A percentile compares a stretch with the other conserved stretches of the same genome.
These are phyloP conservation scores for Lamprotornis superbus DNA, from an alignment of 2,113 vertebrate genomes.

Conservation along the genomic window DNA sequence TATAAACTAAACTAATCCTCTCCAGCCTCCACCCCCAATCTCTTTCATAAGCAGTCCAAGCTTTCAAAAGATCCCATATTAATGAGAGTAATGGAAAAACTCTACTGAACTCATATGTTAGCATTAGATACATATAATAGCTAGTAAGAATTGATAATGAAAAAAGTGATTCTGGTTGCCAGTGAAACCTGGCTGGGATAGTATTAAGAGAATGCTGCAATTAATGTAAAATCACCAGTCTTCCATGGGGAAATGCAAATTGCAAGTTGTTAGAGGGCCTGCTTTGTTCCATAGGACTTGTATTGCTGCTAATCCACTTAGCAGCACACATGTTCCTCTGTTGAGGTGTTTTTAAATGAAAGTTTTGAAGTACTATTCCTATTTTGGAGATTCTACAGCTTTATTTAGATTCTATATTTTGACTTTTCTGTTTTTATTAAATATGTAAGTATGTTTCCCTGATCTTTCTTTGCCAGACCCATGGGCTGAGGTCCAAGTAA, in stretches of 20 bases:
- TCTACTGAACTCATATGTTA: neutral
- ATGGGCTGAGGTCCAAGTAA: neutral
- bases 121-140: neutral
- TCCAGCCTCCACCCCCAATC: neutral
- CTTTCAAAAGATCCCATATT: neutral
- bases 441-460: neutral
- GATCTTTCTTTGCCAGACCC: neutral
- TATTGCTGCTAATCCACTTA: conserved; percentile 49
- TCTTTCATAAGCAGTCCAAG: neutral
- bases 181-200: neutral
- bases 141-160: neutral
- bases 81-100: neutral
- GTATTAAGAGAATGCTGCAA: conserved; percentile 45
- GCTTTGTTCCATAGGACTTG: conserved; percentile 50
- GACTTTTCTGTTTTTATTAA: neutral
- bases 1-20: neutral
- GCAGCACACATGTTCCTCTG: neutral
- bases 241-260: conserved; percentile 52
- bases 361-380: neutral
- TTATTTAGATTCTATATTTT: conserved; percentile 23
- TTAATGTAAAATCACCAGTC: conserved; percentile 49
- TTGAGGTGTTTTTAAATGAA: neutral
- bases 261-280: conserved; percentile 37
- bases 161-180: neutral
- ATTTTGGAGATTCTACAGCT: neutral